Evolutionary conservation across 2,888 invertebrate genomes (phyloP), one percentile per base, ranked within the genome.

Genomic region (Carterocephalus palaemon): DNA sequence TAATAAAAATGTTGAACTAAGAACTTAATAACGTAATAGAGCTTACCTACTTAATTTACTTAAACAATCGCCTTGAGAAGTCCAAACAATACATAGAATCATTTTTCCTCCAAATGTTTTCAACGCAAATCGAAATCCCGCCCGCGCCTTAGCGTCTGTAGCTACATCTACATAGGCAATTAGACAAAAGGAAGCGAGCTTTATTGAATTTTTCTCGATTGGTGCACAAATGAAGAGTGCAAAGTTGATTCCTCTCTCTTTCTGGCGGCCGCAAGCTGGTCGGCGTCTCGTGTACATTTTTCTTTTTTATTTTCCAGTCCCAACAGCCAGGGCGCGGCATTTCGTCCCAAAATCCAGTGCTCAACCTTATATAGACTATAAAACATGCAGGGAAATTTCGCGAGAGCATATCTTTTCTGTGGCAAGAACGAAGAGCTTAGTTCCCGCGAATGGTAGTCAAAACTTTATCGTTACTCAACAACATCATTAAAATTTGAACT

Each of bases 181-280:
- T 83, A 83, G 78, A 81, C 73, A 76, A 79, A 78, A 76, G 80
- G 78, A 82, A 76, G 75, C 75, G 70, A 70, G 74, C 74, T 75
- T 83, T 83, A 83, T 83, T 81, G 82, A 83, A 83, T 82, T 84
- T 80, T 83, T 80, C 80, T 75, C 79, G 76, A 83, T 78, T 79
- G 75, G 75, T 75, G 77, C 78, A 77, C 76, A 78, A 78, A 74
- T 66, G 83, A 80, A 74, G 77, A 82, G 82, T 68, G 73, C 77
- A 73, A 73, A 77, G 67, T 67, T 62, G 62, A 60, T 67, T 67
- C 74, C 56, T 12, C 59, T 82, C 84, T 77, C 80, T 79, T 64
- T 82, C 80, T 64, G 62, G 56, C 75, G 63, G 55, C 59, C 60
- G 65, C 62, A 57, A 66, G 36, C 36, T 36, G 36, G 65, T 66